Percentiles rank a stretch among this genome's conserved stretches.
Evolutionary conservation across 2,888 invertebrate genomes (phyloP).

Genomic region (Dioctria linearis): DNA sequence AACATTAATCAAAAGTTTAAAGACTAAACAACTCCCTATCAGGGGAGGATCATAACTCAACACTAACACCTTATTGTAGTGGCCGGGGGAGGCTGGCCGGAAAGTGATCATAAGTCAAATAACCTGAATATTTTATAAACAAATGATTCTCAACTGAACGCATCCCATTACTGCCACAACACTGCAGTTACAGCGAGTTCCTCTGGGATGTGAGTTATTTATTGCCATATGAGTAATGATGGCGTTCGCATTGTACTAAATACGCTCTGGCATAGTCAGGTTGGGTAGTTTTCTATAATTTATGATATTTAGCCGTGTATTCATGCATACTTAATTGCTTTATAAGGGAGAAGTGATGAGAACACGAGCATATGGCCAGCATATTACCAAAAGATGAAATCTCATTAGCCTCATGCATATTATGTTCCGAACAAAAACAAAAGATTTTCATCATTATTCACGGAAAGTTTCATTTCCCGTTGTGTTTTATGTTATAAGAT

Average conservation of each 20-base stretch:
- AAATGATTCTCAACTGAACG: conserved; percentile 38
- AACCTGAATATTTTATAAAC: conserved; percentile 44
- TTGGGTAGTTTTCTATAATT: conserved; percentile 23
- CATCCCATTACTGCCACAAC: conserved; percentile 1
- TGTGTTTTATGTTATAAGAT: too few species aligned
- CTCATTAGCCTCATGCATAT: conserved; percentile 12
- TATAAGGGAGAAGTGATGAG: conserved; percentile 26
- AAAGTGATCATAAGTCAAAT: conserved; percentile 33
- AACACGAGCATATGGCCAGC: conserved; percentile 4
- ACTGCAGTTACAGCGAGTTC: conserved; percentile 42
- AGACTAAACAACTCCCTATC: background rate
- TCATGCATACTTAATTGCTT: conserved; percentile 31
- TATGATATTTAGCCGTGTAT: conserved; percentile 37
- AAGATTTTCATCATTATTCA: background rate
- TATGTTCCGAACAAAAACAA: background rate
- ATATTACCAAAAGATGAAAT: conserved; percentile 23
- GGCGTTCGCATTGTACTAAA: conserved; percentile 9
- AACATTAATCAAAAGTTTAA: background rate
- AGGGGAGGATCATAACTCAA: background rate
- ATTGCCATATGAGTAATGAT: conserved; percentile 12
- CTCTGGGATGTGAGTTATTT: conserved; percentile 44
- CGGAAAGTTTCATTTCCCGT: background rate
- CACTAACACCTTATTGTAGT: conserved; percentile 1
- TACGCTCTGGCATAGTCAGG: background rate
- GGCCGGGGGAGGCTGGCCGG: background rate